Conservation (phyloP, 2,888 invertebrate species). For the Trachelus iudaicus region DNA sequence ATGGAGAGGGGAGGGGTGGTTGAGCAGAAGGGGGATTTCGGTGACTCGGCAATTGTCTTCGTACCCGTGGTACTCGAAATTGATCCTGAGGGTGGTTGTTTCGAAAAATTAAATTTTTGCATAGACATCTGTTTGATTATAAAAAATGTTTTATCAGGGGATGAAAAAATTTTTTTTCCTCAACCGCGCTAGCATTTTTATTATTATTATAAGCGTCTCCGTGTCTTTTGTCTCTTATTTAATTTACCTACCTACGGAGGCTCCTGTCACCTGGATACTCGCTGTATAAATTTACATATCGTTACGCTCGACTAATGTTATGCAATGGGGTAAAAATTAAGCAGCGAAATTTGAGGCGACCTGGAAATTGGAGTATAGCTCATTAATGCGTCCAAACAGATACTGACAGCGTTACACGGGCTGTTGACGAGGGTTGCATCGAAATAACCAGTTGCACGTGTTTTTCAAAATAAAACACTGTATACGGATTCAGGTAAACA, state of each 20-base stretch:
- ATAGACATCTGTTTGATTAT: too few relatives aligned
- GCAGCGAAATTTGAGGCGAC: not conserved
- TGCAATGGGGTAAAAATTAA: not conserved
- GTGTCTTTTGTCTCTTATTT: not conserved
- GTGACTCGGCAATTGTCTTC: not conserved
- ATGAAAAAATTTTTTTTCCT: not conserved
- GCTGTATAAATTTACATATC: not conserved
- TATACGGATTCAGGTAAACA: not conserved
- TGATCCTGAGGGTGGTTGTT: not conserved
- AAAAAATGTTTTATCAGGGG: not conserved
- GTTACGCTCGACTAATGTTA: not conserved
- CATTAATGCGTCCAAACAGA: not conserved
- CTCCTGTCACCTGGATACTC: not conserved
- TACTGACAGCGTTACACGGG: not conserved
- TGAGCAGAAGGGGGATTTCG: too few relatives aligned
- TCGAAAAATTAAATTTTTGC: too few relatives aligned
- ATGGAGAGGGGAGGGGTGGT: too few relatives aligned
- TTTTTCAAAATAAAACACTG: not conserved
- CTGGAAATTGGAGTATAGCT: not conserved
- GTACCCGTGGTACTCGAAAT: not conserved
- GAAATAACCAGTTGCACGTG: not conserved
- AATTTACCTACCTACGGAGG: not conserved
- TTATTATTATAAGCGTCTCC: not conserved
- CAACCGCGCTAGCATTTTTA: rapidly evolving
- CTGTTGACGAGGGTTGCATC: not conserved